A percentile compares a stretch with the other conserved stretches of the same genome.
phyloP scores from a whole-genome alignment of 2,888 invertebrate species.

The Chrysolina oricalcia region DNA sequence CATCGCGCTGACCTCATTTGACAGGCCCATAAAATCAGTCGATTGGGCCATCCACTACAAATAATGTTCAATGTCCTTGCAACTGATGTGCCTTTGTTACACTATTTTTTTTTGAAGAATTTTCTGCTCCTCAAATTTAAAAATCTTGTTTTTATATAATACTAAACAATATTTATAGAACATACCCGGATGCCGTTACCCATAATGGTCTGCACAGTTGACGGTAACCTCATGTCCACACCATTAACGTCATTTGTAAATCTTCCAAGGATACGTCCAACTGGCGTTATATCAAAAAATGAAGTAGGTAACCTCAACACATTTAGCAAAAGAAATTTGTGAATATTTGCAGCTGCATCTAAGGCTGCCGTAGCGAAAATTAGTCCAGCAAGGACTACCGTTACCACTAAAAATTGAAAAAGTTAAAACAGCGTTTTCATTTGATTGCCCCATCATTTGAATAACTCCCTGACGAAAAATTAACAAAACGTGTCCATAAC shows the following conservation, averaged over 20 bases:
- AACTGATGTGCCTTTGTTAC: too few relatives aligned
- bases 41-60: too few relatives aligned
- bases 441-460: too few relatives aligned
- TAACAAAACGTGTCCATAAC: too few relatives aligned
- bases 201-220: conserved; percentile 42
- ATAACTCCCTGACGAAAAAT: too few relatives aligned
- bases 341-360: conserved; percentile 77
- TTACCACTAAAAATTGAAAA: conserved; percentile 69
- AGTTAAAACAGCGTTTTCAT: too few relatives aligned
- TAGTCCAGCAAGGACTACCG: conserved; percentile 73
- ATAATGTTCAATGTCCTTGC: too few relatives aligned
- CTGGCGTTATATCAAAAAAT: conserved; percentile 86
- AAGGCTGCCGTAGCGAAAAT: conserved; percentile 61
- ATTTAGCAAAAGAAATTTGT: conserved; percentile 75
- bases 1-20: too few relatives aligned
- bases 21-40: too few relatives aligned
- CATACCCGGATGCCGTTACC: conserved; percentile 48
- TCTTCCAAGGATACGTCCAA: conserved; percentile 83
- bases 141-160: not conserved
- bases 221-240: conserved; percentile 77
- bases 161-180: conserved; percentile 16
- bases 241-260: conserved; percentile 85
- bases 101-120: too few relatives aligned
- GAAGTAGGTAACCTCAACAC: conserved; percentile 81
- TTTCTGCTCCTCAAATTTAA: too few relatives aligned